Evolutionary conservation across 2,113 vertebrate species (phyloP).

Genomic region (Poeciliopsis turrubarensis): DNA sequence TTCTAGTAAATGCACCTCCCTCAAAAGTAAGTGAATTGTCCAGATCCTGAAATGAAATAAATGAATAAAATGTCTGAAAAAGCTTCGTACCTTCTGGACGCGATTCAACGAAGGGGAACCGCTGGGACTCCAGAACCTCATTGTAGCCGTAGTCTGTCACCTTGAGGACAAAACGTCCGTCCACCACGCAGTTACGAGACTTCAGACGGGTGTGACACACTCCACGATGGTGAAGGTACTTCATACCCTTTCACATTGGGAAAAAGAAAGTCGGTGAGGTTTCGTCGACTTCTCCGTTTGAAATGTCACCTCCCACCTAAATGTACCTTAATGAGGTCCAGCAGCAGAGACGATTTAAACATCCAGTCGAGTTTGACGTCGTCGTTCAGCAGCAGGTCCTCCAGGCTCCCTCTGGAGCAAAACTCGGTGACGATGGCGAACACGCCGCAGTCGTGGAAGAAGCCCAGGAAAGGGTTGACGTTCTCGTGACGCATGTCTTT

Average conservation of each 20-base stretch:
- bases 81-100: constrained; percentile 64
- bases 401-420: constrained; percentile 82
- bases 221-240: constrained; percentile 79
- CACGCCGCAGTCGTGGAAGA: constrained; percentile 82
- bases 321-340: constrained; percentile 82
- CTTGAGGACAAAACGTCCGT: constrained; percentile 82
- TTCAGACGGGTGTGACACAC: constrained; percentile 78
- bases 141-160: constrained; percentile 81
- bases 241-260: constrained; percentile 76
- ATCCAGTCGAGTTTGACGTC: constrained; percentile 87
- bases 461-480: constrained; percentile 82
- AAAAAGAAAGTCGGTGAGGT: not conserved
- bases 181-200: constrained; percentile 83
- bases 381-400: constrained; percentile 80
- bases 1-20: not conserved
- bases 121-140: constrained; percentile 76
- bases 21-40: not conserved
- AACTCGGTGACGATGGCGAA: constrained; percentile 84
- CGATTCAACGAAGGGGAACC: constrained; percentile 63
- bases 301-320: not conserved
- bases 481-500: constrained; percentile 85
- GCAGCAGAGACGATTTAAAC: constrained; percentile 84
- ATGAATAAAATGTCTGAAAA: not conserved
- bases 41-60: not conserved
- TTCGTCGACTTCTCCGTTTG: not conserved